Evolutionary conservation across 2,113 vertebrate species (phyloP), one percentile per base, ranked within the genome.

Genomic region (Rhea americana): DNA sequence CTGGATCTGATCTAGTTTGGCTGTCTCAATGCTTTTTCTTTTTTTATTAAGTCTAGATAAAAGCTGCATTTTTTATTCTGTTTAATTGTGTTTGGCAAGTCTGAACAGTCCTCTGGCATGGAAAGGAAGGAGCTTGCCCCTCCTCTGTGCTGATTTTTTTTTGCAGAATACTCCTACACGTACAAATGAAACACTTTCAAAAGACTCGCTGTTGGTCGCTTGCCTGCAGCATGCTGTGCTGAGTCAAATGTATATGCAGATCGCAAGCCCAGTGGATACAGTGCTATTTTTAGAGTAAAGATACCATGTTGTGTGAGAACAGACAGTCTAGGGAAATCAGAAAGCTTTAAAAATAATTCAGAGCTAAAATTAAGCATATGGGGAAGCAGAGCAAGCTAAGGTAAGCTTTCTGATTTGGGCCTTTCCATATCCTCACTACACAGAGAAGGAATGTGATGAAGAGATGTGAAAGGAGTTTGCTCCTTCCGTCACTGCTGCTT

Each of bases 211-310:
- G 92, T 26, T 35, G 86, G 77, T 91, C 90, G 66, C 86, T 91
- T 93, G 96, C 96, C 89, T 83, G 93, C 95, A 89, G 91, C 96
- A 53, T 2, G 58, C 96, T 94, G 92, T 91, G 96, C 93, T 96
- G 95, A 96, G 95, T 96, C 96, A 96, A 96, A 96, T 15, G 9
- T 94, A 73, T 92, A 78, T 94, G 95, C 89, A 89, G 89, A 96
- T 96, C 96, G 91, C 93, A 96, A 95, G 93, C 95, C 89, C 91
- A 37, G 93, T 90, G 92, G 83, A 94, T 92, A 77, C 77, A 72
- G 35, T 8, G 39, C 81, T 96, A 96, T 96, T 94, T 96, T 94
- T 96, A 96, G 91, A 18, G 58, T 30, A 55, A 95, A 84, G 74
- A 87, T 93, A 93, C 77, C 88, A 85, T 84, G 62, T 37, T 91